Percentiles rank a stretch among this genome's conserved stretches.
These are phyloP conservation scores for Champsocephalus esox DNA, from an alignment of 2,797 vertebrate genomes.

Conservation along the genomic window DNA sequence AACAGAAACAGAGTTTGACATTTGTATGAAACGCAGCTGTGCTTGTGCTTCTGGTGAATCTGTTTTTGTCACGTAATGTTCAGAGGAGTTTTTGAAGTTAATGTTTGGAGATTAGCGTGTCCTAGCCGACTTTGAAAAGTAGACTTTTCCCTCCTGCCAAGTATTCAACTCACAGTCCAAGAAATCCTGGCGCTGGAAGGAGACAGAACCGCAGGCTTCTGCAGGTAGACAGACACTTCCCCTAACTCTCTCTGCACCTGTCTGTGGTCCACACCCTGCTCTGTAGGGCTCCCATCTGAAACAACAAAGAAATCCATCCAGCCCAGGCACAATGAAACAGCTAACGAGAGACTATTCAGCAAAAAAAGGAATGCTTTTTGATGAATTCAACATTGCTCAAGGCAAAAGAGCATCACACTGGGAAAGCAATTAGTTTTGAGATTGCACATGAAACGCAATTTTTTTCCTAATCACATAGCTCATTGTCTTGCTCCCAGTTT, in stretches of 20 bases:
- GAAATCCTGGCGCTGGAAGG: constrained; percentile 88
- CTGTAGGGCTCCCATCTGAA: constrained; percentile 85
- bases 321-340: neutral
- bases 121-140: constrained; percentile 51
- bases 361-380: constrained; percentile 39
- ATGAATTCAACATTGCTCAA: constrained; percentile 62
- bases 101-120: constrained; percentile 55
- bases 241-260: constrained; percentile 89
- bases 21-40: constrained; percentile 19
- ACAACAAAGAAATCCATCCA: constrained; percentile 30
- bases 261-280: constrained; percentile 87
- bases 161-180: constrained; percentile 91
- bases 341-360: constrained; percentile 35
- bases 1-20: constrained; percentile 17
- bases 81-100: constrained; percentile 45
- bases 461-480: constrained; percentile 38
- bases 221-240: constrained; percentile 87
- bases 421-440: constrained; percentile 68
- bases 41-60: constrained; percentile 41
- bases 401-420: constrained; percentile 63
- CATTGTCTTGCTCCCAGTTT: constrained; percentile 47
- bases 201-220: constrained; percentile 89
- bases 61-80: constrained; percentile 29
- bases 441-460: constrained; percentile 43
- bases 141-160: constrained; percentile 35